phyloP scores from a whole-genome alignment of 2,797 vertebrate genomes.

The Pygocentrus nattereri region DNA sequence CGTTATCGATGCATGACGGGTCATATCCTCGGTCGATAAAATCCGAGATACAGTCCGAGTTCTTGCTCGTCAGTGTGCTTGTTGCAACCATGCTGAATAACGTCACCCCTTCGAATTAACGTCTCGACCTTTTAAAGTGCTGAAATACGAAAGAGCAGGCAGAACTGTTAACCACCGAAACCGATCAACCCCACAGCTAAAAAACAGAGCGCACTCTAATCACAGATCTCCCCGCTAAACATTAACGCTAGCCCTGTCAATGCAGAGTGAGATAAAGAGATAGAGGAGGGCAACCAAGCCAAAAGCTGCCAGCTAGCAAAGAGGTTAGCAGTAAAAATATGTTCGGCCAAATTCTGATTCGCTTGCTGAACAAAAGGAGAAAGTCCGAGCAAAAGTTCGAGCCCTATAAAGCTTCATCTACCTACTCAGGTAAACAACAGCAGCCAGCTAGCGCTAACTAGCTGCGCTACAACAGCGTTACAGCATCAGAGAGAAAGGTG shows the following conservation, averaged over 20 bases:
- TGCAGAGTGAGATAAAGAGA: not conserved
- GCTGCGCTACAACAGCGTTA: not conserved
- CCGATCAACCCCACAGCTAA: not conserved
- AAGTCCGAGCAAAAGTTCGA: constrained; percentile 11
- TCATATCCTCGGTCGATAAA: constrained; percentile 70
- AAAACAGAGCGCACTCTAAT: not conserved
- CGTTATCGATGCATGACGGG: constrained; percentile 76
- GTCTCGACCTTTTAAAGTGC: constrained; percentile 48
- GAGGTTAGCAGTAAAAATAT: not conserved
- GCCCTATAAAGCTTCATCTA: not conserved
- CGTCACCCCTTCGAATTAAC: not conserved
- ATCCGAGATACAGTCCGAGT: constrained; percentile 69
- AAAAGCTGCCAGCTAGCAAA: not conserved
- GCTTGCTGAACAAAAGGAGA: not conserved
- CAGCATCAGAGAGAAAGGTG: not conserved
- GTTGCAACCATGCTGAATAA: constrained; percentile 76
- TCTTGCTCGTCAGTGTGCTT: constrained; percentile 77
- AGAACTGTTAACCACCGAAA: not conserved
- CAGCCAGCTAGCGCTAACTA: not conserved
- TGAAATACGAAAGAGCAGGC: constrained; percentile 16
- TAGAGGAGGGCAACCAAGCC: not conserved
- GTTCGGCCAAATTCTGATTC: not conserved
- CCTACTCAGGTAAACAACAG: not conserved
- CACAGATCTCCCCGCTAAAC: not conserved
- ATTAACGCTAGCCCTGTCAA: too few relatives aligned